These are phyloP conservation scores for Pecten maximus DNA, from an alignment of 2,888 invertebrate species.

Conservation along the genomic window DNA sequence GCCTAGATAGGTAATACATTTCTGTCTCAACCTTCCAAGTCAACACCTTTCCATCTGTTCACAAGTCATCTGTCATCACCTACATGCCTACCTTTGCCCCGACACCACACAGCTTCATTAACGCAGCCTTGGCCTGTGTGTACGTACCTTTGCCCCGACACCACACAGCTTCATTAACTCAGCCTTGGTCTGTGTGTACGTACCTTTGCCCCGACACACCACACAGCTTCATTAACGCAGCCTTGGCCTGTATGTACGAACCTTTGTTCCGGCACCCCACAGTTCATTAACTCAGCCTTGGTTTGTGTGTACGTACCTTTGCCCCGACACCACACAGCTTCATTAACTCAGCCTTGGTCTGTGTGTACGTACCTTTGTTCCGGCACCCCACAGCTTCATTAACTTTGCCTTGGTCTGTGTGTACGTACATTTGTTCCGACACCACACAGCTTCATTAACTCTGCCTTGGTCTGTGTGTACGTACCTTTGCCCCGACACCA, in stretches of 20 bases:
- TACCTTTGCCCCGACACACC: background rate
- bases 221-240: background rate
- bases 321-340: constrained; percentile 94
- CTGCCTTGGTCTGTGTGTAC: constrained; percentile 89
- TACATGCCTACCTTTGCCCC: no score
- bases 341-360: constrained; percentile 89
- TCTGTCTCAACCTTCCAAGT: background rate
- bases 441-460: constrained; percentile 91
- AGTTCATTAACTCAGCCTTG: constrained; percentile 89
- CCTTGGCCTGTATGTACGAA: background rate
- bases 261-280: constrained; percentile 86
- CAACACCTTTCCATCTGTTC: no score
- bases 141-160: no score
- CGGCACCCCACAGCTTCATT: constrained; percentile 92
- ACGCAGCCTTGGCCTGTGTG: no score
- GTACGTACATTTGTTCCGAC: constrained; percentile 93
- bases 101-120: no score
- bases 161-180: no score
- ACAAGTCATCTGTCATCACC: no score
- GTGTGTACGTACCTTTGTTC: constrained; percentile 93
- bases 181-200: background rate
- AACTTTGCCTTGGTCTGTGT: constrained; percentile 88
- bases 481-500: constrained; percentile 96
- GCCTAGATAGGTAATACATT: no score
- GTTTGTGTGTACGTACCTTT: constrained; percentile 89